Base-by-base conservation (phyloP, 30 jellyfish, hydroid and myxozoan species). In the Pseudorhiza aurosa region DNA sequence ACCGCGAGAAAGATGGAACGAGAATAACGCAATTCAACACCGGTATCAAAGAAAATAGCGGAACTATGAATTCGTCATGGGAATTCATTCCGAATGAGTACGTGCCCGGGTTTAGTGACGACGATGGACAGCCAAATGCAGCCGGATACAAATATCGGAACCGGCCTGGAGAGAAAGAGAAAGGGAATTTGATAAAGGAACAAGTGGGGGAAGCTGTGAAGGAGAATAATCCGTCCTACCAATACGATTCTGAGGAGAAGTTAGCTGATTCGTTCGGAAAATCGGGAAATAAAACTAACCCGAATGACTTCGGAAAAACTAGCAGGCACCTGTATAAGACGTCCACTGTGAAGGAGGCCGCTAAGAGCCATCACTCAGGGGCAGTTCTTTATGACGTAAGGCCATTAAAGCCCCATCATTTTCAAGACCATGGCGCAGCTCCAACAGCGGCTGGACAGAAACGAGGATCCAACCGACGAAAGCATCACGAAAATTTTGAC, bases 141-240 rank as follows among this genome's bases (percentile, higher is more conserved):
- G 96, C 96, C 56, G 96, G 96, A 24, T 85, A 85, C 53, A 85
- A 85, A 53, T 43, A 63, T 56, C 85, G 96, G 39, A 51, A 75
- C 63, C 51, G 96, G 47, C 69, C 68, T 3, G 96, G 88, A 10
- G 96, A 85, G 39, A 39, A 75, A 64, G 81, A 69, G 68, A 85
- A 85, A 49, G 87, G 79, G 14, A 69, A 80, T 1, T 60, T 80
- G 8, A 80, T 80, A 27, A 80, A 80, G 27, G 82, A 80, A 59
- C 91, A 80, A 53, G 31, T 80, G 31, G 27, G 49, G 21, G 77
- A 80, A 64, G 91, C 91, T 33, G 25, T 19, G 35, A 80, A 65
- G 33, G 91, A 80, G 45, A 47, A 80, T 31, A 80, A 80, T 33
- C 91, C 91, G 3, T 45, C 57, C 10, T 80, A 45, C 36, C 76